Evolutionary conservation across 2,113 vertebrate species (phyloP).

Genomic region (Prolemur simus): DNA sequence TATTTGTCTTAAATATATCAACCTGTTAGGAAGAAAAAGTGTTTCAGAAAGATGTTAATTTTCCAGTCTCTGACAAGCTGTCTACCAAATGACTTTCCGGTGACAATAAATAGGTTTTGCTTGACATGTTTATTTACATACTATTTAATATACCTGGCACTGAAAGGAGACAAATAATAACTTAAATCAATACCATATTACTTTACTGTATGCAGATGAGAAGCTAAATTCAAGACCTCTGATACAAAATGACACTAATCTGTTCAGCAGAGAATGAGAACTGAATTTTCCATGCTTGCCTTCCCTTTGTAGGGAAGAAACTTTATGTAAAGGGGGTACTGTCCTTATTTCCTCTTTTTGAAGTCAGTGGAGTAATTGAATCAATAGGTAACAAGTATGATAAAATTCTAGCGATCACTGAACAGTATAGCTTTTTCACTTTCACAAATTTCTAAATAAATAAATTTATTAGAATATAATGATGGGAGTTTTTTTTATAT

Average conservation of each 20-base stretch:
- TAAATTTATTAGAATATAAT: constrained; percentile 11
- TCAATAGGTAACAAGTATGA: not conserved
- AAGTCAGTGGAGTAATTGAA: not conserved
- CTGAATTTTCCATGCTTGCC: not conserved
- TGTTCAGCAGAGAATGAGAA: constrained; percentile 33
- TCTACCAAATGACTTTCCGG: constrained; percentile 66
- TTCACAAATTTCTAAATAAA: not conserved
- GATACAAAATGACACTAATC: constrained; percentile 27
- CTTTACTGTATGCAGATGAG: constrained; percentile 49
- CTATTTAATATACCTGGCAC: constrained; percentile 57
- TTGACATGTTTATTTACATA: constrained; percentile 76
- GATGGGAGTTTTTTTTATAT: not conserved
- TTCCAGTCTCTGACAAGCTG: constrained; percentile 54
- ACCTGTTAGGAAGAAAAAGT: constrained; percentile 42
- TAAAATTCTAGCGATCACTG: not conserved
- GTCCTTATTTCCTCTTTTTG: not conserved
- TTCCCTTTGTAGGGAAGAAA: not conserved
- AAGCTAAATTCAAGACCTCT: constrained; percentile 56
- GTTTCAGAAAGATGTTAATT: constrained; percentile 56
- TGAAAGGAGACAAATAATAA: constrained; percentile 71
- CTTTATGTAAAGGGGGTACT: not conserved
- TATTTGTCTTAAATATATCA: constrained; percentile 59
- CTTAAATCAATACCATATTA: constrained; percentile 73
- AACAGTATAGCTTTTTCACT: not conserved
- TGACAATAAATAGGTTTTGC: constrained; percentile 57